Conservation (phyloP, 1,140 invertebrate species). For the Drosophila repletoides region DNA sequence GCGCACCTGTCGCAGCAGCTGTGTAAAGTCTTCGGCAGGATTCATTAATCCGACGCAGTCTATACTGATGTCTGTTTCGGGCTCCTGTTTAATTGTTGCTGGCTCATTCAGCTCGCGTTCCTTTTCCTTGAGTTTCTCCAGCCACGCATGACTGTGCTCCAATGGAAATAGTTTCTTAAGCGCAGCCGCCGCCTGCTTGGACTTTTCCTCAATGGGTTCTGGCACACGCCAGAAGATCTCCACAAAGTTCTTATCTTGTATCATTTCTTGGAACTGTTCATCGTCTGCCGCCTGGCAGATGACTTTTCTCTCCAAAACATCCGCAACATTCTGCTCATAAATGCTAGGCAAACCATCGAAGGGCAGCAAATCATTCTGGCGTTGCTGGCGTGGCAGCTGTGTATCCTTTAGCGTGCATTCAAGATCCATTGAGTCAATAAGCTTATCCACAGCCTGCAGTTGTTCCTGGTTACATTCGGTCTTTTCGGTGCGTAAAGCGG, state of each 20-base stretch:
- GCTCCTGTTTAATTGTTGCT: slow-evolving; percentile 34
- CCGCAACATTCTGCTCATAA: slow-evolving; percentile 68
- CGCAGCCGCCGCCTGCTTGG: slow-evolving; percentile 51
- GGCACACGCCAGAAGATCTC: slow-evolving; percentile 70
- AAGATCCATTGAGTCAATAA: slow-evolving; percentile 73
- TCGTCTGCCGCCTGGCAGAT: slow-evolving; percentile 23
- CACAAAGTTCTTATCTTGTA: slow-evolving; percentile 49
- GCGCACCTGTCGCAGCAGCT: slow-evolving; percentile 45
- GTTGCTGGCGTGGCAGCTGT: slow-evolving; percentile 47
- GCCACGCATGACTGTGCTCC: slow-evolving; percentile 55
- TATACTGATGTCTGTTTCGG: slow-evolving; percentile 6
- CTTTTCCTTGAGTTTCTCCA: slow-evolving; percentile 56
- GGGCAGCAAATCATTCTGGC: slow-evolving; percentile 61
- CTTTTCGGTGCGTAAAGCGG: slow-evolving; percentile 53
- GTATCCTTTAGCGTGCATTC: slow-evolving; percentile 44
- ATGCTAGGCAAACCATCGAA: slow-evolving; percentile 67
- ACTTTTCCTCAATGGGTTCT: slow-evolving; percentile 56
- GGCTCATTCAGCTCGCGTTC: slow-evolving; percentile 30
- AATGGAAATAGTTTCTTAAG: slow-evolving; percentile 69
- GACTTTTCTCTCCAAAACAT: slow-evolving; percentile 60
- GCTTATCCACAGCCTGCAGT: slow-evolving; percentile 58
- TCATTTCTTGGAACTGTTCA: slow-evolving; percentile 15
- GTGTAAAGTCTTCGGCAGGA: slow-evolving; percentile 53
- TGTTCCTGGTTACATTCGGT: slow-evolving; percentile 61
- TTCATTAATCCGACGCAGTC: slow-evolving; percentile 48